Conservation (phyloP, 2,113 vertebrate genomes). For the Lipophrys pholis region DNA sequence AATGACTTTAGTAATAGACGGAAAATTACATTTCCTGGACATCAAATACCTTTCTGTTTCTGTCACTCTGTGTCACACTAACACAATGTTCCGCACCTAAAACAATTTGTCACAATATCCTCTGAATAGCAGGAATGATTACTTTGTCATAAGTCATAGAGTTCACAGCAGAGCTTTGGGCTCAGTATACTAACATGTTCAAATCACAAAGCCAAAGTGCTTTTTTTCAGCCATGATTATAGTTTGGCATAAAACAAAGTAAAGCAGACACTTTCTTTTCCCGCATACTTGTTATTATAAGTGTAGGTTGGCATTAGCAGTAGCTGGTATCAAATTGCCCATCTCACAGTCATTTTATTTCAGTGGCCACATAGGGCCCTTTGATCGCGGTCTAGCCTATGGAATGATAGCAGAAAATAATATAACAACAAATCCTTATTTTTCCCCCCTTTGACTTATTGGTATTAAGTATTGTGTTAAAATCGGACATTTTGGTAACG, state of each 20-base stretch:
- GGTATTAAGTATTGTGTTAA: no score
- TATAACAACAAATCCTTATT: no score
- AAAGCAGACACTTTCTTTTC: no score
- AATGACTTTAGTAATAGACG: constrained; percentile 33
- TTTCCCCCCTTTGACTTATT: no score
- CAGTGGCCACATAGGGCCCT: no score
- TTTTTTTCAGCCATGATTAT: not conserved
- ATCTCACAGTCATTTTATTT: no score
- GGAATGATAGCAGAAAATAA: no score
- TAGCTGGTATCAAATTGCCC: no score
- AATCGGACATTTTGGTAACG: no score
- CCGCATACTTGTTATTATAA: no score
- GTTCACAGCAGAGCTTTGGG: not conserved
- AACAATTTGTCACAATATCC: not conserved
- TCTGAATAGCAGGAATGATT: not conserved
- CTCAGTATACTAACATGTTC: not conserved
- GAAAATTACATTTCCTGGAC: constrained; percentile 20
- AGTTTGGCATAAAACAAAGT: not conserved
- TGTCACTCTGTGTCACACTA: not conserved
- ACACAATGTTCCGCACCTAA: not conserved
- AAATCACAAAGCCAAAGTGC: not conserved
- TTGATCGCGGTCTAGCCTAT: no score
- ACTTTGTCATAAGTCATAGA: not conserved
- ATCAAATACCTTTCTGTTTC: not conserved
- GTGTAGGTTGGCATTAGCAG: no score